Evolutionary conservation across 2,888 invertebrate genomes (phyloP), one percentile per base, ranked within the genome.

Genomic region (Ethmia dodecea): DNA sequence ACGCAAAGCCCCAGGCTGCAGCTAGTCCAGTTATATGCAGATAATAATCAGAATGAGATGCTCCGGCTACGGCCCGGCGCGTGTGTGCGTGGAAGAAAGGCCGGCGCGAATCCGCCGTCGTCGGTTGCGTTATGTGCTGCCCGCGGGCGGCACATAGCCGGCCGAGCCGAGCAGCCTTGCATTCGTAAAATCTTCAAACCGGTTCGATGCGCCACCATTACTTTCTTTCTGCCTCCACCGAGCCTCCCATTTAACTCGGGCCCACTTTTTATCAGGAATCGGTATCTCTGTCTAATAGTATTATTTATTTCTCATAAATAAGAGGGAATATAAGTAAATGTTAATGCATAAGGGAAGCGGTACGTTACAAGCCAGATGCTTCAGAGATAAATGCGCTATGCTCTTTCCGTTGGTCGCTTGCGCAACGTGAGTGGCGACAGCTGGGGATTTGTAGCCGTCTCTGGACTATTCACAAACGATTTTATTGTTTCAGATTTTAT

Each of bases 271-370:
- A 86, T 86, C 86, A 75, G 79, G 73, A 83, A 83, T 86, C 80
- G 80, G 83, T 83, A 86, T 86, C 86, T 84, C 80, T 64, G 74
- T 81, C 83, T 84, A 84, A 81, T 86, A 84, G 81, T 84, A 86
- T 86, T 84, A 84, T 86, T 86, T 84, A 84, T 86, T 81, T 80
- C 80, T 83, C 83, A 83, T 84, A 83, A 84, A 84, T 83, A 84
- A 83, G 68, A 71, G 68, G 71, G 77, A 77, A 78, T 78, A 79
- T 78, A 79, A 75, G 77, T 80, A 71, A 81, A 77, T n/a, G 76
- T 74, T 77, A 81, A 84, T 75, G 79, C 74, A 65, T 63, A 71
- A 75, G 75, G 76, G 77, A 74, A 78, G 75, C 76, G 73, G 75
- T 74, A 75, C 66, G 73, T 78, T 79, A 78, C 74, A 71, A 65